Base-by-base conservation (phyloP, 2,888 invertebrate genomes). In the Lacanobia wlatinum region DNA sequence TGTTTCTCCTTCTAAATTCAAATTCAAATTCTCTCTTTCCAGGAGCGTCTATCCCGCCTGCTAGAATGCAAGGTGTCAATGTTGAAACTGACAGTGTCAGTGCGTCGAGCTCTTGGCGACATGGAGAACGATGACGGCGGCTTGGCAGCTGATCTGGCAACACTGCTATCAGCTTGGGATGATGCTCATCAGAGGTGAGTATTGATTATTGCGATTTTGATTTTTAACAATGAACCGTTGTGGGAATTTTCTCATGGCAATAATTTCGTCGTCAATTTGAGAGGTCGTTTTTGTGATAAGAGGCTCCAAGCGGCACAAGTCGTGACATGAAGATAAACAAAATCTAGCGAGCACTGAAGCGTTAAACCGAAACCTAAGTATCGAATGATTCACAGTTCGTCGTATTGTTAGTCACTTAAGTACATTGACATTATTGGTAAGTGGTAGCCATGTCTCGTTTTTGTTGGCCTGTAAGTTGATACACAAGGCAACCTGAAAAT, bases 91-190 rank as follows among this genome's bases (percentile, higher is more conserved):
- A 97, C 97, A 4, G 96, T 97, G 79, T 96, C 97, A 0, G 97
- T 97, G 63, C 96, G 97, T 64, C 96, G 97, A 1, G 95, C 96
- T 18, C 94, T 97, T 8, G 95, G 96, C 9, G 97, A 96, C 59
- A 89, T 92, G 88, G 95, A 94, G 60, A 82, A 91, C 0, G 95
- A 95, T 53, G 96, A 95, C 68, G 90, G 88, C 38, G 95, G 96
- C 1, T 94, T 98, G 80, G 97, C 97, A 78, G 96, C 97, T 40
- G 97, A 97, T 73, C 96, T 98, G 73, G 96, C 97, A 43, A 96
- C 97, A 64, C 93, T 98, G 80, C 97, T 98, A 84, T 96, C 97
- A 10, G 96, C 97, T 23, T 98, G 98, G 97, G 97, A 98, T 86
- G 97, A 97, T 72, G 97, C 97, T 9, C 97, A 97, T 89, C 97